Percentiles rank a stretch among this genome's conserved stretches.
Evolutionary conservation across 1,140 invertebrate genomes (phyloP).

Genomic region (Pinna nobilis): DNA sequence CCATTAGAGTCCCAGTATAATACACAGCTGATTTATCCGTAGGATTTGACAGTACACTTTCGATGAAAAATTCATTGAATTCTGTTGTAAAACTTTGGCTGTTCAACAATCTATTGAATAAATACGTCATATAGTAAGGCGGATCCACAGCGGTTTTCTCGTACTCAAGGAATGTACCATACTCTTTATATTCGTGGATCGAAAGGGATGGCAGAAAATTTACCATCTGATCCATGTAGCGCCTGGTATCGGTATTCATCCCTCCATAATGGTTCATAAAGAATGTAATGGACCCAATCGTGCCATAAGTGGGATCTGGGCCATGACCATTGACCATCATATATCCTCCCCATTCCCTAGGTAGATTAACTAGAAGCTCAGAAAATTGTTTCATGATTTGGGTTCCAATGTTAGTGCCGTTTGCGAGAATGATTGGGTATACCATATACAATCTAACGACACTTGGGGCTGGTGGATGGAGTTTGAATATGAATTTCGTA

Average conservation of each 20-base stretch:
- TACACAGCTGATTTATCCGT: background rate
- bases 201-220: conserved; percentile 5
- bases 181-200: background rate
- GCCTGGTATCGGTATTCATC: background rate
- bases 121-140: background rate
- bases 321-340: background rate
- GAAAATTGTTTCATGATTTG: conserved; percentile 18
- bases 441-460: background rate
- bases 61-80: background rate
- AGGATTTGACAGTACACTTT: background rate
- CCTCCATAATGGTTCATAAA: conserved; percentile 33
- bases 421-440: conserved; percentile 16
- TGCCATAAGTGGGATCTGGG: background rate
- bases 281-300: background rate
- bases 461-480: conserved; percentile 37
- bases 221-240: conserved; percentile 9
- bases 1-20: background rate
- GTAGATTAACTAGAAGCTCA: conserved; percentile 4
- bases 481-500: conserved; percentile 43
- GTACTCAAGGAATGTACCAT: conserved; percentile 35
- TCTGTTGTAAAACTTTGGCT: conserved; percentile 4
- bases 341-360: conserved; percentile 38
- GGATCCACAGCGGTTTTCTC: conserved; percentile 13
- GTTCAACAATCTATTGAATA: conserved; percentile 19
- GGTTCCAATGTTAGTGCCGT: conserved; percentile 12